Base-by-base conservation (phyloP, 2,113 vertebrate genomes). In the Atrichornis clamosus region DNA sequence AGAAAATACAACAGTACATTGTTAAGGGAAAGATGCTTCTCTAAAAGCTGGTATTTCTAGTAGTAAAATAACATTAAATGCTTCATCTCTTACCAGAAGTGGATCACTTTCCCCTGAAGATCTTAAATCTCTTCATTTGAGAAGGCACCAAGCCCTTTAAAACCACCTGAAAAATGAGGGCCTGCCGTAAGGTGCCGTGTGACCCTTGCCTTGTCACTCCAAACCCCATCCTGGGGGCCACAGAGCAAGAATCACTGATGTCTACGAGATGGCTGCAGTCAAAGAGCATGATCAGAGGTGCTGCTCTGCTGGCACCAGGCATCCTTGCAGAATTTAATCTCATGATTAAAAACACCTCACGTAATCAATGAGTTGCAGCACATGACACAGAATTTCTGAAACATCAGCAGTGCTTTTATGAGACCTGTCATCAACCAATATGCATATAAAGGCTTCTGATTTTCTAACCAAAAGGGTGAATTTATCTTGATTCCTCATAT, bases 401-500 rank as follows among this genome's bases (percentile, higher is more conserved):
- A 90, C 22, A 13, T 85, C 93, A 93, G 94, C 84, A 80, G 35
- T 91, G 50, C 14, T 82, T 95, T 87, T 62, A 47, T 26, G 67
- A 91, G 44, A 67, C 30, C 35, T 79, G 47, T 69, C 91, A 93
- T 80, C 87, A 86, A 67, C 41, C 33, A 77, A 52, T 67, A 83
- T 62, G 50, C 59, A 74, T 80, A 76, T 50, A 88, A 94, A 95
- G 46, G 63, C 35, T 88, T 88, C 73, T 88, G 82, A 70, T 93
- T 95, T 94, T 90, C 67, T 85, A 88, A 93, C 95, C 95, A 87
- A 90, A 94, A 90, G n/a, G 20, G 24, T 47, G 50, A 85, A 73
- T 93, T 94, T 85, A 85, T 94, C 91, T 95, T 94, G 84, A 91
- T 94, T 94, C 42, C 35, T 24, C 63, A 47, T 85, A 95, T 59